These are phyloP conservation scores for Brachionus calyciflorus DNA, from an alignment of 1,140 invertebrate species.

Conservation along the genomic window DNA sequence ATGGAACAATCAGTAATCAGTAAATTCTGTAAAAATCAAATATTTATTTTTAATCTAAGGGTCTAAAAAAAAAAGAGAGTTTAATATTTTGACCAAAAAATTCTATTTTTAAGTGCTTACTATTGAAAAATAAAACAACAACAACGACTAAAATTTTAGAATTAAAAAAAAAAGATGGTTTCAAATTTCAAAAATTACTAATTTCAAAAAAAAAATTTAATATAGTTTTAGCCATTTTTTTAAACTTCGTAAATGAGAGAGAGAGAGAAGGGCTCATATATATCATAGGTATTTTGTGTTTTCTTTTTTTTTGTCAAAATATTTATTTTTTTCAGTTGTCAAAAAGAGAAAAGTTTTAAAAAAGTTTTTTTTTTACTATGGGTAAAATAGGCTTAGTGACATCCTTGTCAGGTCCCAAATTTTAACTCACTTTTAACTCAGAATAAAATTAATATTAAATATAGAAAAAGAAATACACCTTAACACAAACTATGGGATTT, in stretches of 20 bases:
- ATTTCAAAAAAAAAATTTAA: slow-evolving; percentile 37
- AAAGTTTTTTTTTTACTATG: background rate
- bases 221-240: slow-evolving; percentile 24
- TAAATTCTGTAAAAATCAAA: slow-evolving; percentile 44
- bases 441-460: too few species aligned
- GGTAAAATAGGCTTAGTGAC: too few species aligned
- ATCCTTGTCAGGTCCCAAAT: too few species aligned
- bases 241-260: too few species aligned
- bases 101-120: slow-evolving; percentile 31
- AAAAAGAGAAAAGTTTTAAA: background rate
- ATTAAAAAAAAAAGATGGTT: slow-evolving; percentile 20
- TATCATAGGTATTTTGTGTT: slow-evolving; percentile 12
- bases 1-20: slow-evolving; percentile 44
- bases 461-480: too few species aligned
- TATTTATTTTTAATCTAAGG: slow-evolving; percentile 44
- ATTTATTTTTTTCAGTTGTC: background rate
- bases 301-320: background rate
- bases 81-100: slow-evolving; percentile 20
- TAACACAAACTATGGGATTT: too few species aligned
- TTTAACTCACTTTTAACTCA: too few species aligned
- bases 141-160: background rate
- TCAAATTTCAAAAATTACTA: slow-evolving; percentile 43
- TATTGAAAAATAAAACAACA: background rate
- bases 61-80: background rate
- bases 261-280: background rate